Evolutionary conservation across 2,888 invertebrate genomes (phyloP).

Genomic region (Hartigia nigra): DNA sequence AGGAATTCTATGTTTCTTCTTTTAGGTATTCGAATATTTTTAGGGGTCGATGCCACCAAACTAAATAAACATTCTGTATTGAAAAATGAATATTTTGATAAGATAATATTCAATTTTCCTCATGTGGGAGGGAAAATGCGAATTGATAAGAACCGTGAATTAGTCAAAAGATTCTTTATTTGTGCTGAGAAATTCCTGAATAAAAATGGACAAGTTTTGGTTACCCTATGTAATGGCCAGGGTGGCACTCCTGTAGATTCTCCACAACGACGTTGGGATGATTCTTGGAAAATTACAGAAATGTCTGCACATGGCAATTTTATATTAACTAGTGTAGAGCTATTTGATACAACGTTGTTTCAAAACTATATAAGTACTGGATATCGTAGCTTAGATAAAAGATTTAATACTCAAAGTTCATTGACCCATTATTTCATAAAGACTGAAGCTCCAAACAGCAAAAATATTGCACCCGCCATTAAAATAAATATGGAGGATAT

Average conservation of each 20-base stretch:
- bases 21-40: slow-evolving; percentile 66
- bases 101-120: slow-evolving; percentile 73
- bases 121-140: slow-evolving; percentile 73
- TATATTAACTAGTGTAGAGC: slow-evolving; percentile 60
- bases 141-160: slow-evolving; percentile 68
- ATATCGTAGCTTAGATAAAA: slow-evolving; percentile 62
- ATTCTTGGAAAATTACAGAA: slow-evolving; percentile 70
- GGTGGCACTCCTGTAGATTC: slow-evolving; percentile 68
- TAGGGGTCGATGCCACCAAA: slow-evolving; percentile 68
- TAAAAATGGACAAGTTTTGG: slow-evolving; percentile 59
- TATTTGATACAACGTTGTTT: slow-evolving; percentile 60
- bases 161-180: slow-evolving; percentile 67
- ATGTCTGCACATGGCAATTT: slow-evolving; percentile 69
- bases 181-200: slow-evolving; percentile 62
- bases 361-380: slow-evolving; percentile 66
- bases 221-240: slow-evolving; percentile 70
- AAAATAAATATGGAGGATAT: slow-evolving; percentile 29
- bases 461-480: slow-evolving; percentile 13
- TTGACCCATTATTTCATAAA: slow-evolving; percentile 56
- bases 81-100: slow-evolving; percentile 56
- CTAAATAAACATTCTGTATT: slow-evolving; percentile 54
- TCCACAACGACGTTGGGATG: slow-evolving; percentile 65
- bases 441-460: slow-evolving; percentile 10
- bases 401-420: slow-evolving; percentile 57
- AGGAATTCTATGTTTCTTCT: slow-evolving; percentile 42